Evolutionary conservation across 2,888 invertebrate genomes (phyloP), one percentile per base, ranked within the genome.

Genomic region (Smittia aterrima): DNA sequence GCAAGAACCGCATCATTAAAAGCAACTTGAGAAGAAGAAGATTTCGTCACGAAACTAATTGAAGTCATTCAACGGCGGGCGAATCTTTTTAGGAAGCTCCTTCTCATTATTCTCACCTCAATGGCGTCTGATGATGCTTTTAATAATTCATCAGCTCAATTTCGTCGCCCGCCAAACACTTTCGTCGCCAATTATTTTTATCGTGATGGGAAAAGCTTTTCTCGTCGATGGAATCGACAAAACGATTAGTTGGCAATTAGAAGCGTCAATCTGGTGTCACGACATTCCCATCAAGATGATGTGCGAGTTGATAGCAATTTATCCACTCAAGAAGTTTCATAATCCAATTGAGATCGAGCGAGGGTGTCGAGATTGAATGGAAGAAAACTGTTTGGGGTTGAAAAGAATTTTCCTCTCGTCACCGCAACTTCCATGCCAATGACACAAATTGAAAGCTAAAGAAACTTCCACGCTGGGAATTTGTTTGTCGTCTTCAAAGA

Each of bases 131-230:
- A 71, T 47, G n/a, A 47, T n/a, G 24, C 53, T 54, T 27, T 70
- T 70, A 70, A 70, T 70, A 54, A 70, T 70, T 70, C 7, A 70
- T 24, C 70, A 54, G 18, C 27, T 24, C 32, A 70, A 70, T 54
- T 54, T 70, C 16, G 18, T 41, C 20, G 18, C 40, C 22, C 41
- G 13, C 18, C 22, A 70, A 70, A 72, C 54, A 32, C 54, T 70
- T 72, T 72, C 24, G 62, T 25, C 62, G 54, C 72, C 72, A 72
- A 72, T 72, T 72, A 72, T 62, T 62, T 62, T 72, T 72, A 72
- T 72, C 72, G 7, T 72, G 13, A 72, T 54, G 41, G 20, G 4
- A 47, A 58, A 58, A 22, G 9, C 20, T 13, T 64, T 70, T 70
- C 16, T 27, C 1, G 32, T 24, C 1, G 54, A 53, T 27, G 32